A percentile compares a stretch with the other conserved stretches of the same genome.
These are phyloP conservation scores for Artibeus lituratus DNA, from an alignment of 2,797 vertebrate genomes.

Conservation along the genomic window DNA sequence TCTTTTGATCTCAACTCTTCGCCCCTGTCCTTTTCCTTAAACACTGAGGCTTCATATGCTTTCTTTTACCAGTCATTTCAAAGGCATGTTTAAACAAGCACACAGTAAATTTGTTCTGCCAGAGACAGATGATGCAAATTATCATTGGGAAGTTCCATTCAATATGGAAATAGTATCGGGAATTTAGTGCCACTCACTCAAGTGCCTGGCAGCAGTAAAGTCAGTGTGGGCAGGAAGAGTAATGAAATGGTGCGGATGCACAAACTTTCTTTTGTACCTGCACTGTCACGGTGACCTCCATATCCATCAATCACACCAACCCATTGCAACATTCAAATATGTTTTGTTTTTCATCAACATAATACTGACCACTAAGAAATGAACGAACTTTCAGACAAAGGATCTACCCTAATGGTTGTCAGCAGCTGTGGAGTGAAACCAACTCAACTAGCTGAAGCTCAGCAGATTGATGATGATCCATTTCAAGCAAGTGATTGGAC, in stretches of 20 bases:
- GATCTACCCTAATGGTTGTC: background rate
- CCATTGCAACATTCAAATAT: background rate
- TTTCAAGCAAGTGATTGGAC: background rate
- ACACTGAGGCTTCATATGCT: background rate
- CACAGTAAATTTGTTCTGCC: background rate
- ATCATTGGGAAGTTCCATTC: background rate
- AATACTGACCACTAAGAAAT: background rate
- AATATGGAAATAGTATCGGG: background rate
- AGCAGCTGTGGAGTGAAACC: background rate
- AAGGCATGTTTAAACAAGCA: constrained; percentile 16
- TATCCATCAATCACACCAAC: background rate
- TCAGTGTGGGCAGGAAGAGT: background rate
- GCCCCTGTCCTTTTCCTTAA: background rate
- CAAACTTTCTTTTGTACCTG: background rate
- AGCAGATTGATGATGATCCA: background rate
- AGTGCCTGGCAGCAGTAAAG: background rate
- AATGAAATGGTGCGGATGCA: background rate
- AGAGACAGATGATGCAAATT: background rate
- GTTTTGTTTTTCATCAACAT: background rate
- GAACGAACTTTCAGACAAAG: background rate
- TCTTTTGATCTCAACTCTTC: background rate
- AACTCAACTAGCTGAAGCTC: background rate
- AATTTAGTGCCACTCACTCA: background rate
- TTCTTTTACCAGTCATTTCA: constrained; percentile 29
- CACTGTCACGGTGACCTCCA: background rate